phyloP scores from a whole-genome alignment of 2,888 invertebrate species.

The Volucella bombylans region DNA sequence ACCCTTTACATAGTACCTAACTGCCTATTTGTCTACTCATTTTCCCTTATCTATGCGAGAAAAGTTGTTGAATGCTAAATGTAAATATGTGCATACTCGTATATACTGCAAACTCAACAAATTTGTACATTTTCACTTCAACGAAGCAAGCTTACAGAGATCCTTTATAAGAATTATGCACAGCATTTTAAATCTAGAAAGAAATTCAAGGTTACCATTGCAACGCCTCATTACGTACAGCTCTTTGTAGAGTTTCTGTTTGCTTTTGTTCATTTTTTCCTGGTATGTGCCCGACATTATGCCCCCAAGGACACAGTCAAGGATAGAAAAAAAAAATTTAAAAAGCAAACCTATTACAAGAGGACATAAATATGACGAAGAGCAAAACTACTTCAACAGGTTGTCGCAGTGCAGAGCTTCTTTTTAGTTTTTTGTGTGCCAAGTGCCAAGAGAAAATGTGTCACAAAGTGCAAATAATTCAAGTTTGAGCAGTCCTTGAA shows the following conservation, averaged over 20 bases:
- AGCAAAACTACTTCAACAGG: constrained; percentile 43
- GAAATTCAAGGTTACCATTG: constrained; percentile 27
- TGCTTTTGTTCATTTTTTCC: constrained; percentile 29
- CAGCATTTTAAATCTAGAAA: constrained; percentile 28
- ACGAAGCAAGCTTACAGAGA: background rate
- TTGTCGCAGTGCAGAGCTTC: constrained; percentile 34
- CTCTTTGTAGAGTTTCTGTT: constrained; percentile 18
- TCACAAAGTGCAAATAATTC: constrained; percentile 18
- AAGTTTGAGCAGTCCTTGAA: constrained; percentile 19
- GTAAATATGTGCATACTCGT: no score
- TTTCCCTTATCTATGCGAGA: no score
- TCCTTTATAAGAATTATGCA: constrained; percentile 7
- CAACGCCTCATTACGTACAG: constrained; percentile 17
- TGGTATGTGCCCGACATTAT: constrained; percentile 39
- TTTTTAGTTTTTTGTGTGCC: background rate
- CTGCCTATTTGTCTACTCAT: no score
- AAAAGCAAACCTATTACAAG: constrained; percentile 1
- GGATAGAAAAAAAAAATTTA: constrained; percentile 39
- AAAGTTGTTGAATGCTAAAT: no score
- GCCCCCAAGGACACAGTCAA: constrained; percentile 42
- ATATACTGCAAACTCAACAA: no score
- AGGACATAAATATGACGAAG: constrained; percentile 28
- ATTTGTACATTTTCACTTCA: background rate
- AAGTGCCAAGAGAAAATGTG: background rate
- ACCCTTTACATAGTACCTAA: no score